Conservation (phyloP, 1,140 invertebrate genomes). For the Steinernema feltiae region DNA sequence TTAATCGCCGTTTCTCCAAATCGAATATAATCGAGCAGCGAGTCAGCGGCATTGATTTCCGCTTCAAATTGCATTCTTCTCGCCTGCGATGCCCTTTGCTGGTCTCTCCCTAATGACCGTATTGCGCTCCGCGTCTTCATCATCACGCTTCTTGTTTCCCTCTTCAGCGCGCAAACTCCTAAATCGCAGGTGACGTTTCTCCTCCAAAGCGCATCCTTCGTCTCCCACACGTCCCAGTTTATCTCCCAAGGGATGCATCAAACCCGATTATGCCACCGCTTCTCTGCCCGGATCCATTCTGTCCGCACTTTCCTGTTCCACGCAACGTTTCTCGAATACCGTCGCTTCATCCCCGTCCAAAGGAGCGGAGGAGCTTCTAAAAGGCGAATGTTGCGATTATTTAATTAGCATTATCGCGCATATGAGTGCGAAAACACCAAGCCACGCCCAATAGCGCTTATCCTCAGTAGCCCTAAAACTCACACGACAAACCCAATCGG, state of each 20-base stretch:
- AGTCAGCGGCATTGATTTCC: constrained; percentile 4
- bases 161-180: neutral
- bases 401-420: neutral
- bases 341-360: too few relatives aligned
- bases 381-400: too few relatives aligned
- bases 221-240: neutral
- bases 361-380: too few relatives aligned
- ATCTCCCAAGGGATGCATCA: neutral
- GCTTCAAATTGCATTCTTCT: constrained; percentile 7
- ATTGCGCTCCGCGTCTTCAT: neutral
- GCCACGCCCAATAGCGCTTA: too few relatives aligned
- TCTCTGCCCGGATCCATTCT: neutral
- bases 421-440: neutral
- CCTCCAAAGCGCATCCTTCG: neutral
- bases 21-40: neutral
- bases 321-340: too few relatives aligned
- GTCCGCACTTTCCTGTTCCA: neutral
- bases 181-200: neutral
- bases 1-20: neutral
- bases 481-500: neutral
- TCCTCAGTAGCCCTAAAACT: neutral
- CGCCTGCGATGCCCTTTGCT: neutral
- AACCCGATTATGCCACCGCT: neutral
- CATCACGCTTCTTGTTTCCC: neutral
- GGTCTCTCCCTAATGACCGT: constrained; percentile 3